Conservation (phyloP, 2,888 invertebrate species). For the Laothoe populi region DNA sequence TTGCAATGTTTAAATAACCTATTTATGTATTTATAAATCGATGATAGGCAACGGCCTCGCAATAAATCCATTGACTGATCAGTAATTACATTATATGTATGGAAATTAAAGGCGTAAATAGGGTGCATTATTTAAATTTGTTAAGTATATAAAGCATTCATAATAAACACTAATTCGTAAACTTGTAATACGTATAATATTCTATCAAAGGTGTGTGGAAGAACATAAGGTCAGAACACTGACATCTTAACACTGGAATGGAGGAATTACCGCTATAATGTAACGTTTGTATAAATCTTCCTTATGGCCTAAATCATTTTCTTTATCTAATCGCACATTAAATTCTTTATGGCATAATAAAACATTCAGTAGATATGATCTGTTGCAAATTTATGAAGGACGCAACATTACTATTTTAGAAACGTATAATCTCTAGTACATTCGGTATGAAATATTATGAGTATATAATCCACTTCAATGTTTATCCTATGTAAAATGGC, state of each 20-base stretch:
- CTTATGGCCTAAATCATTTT: constrained; percentile 47
- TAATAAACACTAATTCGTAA: too few relatives aligned
- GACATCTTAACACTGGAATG: background rate
- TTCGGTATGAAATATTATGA: constrained; percentile 29
- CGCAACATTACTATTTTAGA: constrained; percentile 42
- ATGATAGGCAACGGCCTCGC: constrained; percentile 40
- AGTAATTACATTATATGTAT: too few relatives aligned
- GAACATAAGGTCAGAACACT: background rate
- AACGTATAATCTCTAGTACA: constrained; percentile 34
- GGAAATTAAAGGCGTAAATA: too few relatives aligned
- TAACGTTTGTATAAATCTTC: constrained; percentile 46
- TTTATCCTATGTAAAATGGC: constrained; percentile 33
- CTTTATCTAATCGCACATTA: constrained; percentile 49
- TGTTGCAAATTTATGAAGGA: constrained; percentile 48
- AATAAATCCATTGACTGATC: constrained; percentile 31
- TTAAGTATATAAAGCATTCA: too few relatives aligned
- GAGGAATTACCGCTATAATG: constrained; percentile 36
- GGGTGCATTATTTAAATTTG: too few relatives aligned
- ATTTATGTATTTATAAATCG: constrained; percentile 49
- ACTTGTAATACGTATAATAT: too few relatives aligned
- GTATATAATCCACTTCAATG: constrained; percentile 33
- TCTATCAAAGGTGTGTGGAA: background rate
- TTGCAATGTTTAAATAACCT: constrained; percentile 64
- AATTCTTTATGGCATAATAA: constrained; percentile 53
- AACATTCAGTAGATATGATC: constrained; percentile 47